These are phyloP conservation scores for Colostygia pectinataria DNA, from an alignment of 2,888 invertebrate genomes.

Conservation along the genomic window DNA sequence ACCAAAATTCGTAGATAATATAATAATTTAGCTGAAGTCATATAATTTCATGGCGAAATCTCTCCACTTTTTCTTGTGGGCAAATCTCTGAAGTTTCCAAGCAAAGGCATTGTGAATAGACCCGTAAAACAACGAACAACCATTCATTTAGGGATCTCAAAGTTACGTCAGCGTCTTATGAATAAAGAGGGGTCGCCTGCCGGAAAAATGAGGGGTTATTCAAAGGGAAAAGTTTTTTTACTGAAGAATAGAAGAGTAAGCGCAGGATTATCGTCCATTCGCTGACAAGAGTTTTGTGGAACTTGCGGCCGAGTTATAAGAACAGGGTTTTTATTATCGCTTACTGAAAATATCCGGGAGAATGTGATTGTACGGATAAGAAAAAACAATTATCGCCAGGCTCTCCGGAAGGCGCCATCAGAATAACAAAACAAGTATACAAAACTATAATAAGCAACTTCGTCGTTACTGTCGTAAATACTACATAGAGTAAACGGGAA, in stretches of 20 bases:
- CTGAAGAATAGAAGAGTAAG: slow-evolving; percentile 70
- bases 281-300: slow-evolving; percentile 74
- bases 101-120: slow-evolving; percentile 78
- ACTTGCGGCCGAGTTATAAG: slow-evolving; percentile 56
- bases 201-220: slow-evolving; percentile 73
- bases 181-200: slow-evolving; percentile 74
- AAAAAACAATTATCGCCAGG: slow-evolving; percentile 54
- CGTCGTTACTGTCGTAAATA: slow-evolving; percentile 38
- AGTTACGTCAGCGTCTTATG: slow-evolving; percentile 79
- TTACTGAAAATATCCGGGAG: slow-evolving; percentile 48
- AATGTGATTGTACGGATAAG: slow-evolving; percentile 49
- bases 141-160: slow-evolving; percentile 79
- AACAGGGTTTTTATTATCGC: slow-evolving; percentile 67
- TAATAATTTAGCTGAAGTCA: slow-evolving; percentile 55
- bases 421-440: slow-evolving; percentile 43
- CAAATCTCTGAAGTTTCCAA: slow-evolving; percentile 75
- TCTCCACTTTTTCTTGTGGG: slow-evolving; percentile 55
- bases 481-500: slow-evolving; percentile 17
- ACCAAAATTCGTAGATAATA: slow-evolving; percentile 45
- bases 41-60: slow-evolving; percentile 58
- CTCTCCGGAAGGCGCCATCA: slow-evolving; percentile 35
- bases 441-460: slow-evolving; percentile 39
- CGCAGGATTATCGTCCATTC: slow-evolving; percentile 72
- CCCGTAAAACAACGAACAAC: slow-evolving; percentile 82
- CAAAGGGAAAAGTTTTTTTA: slow-evolving; percentile 74